A percentile compares a stretch with the other conserved stretches of the same genome.
Conservation (phyloP, 1,140 invertebrate species). For the Papilio machaon region DNA sequence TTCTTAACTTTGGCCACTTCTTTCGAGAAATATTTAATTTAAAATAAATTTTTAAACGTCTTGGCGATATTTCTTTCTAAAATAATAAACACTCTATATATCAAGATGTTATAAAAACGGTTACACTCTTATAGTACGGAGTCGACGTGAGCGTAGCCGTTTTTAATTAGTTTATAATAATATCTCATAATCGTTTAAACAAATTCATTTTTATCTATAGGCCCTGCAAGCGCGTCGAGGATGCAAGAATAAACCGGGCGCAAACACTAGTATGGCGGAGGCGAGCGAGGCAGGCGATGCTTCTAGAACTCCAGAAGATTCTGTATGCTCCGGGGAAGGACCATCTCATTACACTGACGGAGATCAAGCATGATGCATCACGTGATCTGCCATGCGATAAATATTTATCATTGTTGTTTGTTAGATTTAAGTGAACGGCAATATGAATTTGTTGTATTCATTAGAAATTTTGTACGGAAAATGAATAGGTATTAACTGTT, state of each 20-base stretch:
- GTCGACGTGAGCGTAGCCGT: no score
- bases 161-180: background rate
- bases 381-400: background rate
- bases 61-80: background rate
- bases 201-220: constrained; percentile 45
- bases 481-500: background rate
- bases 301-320: constrained; percentile 86
- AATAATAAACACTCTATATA: background rate
- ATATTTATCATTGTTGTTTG: constrained; percentile 14
- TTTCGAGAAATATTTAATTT: background rate
- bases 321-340: constrained; percentile 89
- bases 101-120: background rate
- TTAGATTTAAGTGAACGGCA: constrained; percentile 1
- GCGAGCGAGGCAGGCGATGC: constrained; percentile 85
- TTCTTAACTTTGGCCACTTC: background rate
- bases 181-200: background rate
- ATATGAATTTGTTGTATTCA: constrained; percentile 10
- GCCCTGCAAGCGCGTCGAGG: constrained; percentile 83
- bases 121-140: no score
- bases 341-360: constrained; percentile 82
- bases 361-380: constrained; percentile 55
- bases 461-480: constrained; percentile 9
- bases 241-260: constrained; percentile 81
- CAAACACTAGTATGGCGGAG: constrained; percentile 81
- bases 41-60: background rate